Base-by-base conservation (phyloP, 2,888 invertebrate species). In the Melanargia galathea region DNA sequence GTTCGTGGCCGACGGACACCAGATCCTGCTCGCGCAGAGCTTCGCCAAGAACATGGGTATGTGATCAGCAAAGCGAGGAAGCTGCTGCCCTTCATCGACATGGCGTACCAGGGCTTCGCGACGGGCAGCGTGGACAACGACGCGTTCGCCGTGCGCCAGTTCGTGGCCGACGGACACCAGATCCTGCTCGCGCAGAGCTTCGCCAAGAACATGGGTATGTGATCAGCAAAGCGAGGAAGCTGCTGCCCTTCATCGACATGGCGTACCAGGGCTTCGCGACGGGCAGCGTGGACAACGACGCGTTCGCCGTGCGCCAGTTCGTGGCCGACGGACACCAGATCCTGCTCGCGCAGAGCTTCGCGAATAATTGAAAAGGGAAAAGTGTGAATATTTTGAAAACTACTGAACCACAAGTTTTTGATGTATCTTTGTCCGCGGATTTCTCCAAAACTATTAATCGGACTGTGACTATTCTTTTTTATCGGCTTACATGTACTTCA, bases 101-200 rank as follows among this genome's bases (percentile, higher is more conserved):
- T 99, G 98, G 99, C 99, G 38, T 99, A 99, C 91, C 99, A 99
- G 92, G 98, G 98, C 40, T 98, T 98, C 87, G 98, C 98, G 6
- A 96, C 96, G 60, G 97, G 99, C 60, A 94, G 95, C 82, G 94
- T 96, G 5, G 94, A 95, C 79, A 94, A 92, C 72, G 99, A 99
- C 89, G 97, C 99, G 1, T 94, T 93, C 78, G 97, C 99, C 24
- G 95, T 99, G 0, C 93, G 98, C 51, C 89, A 94, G 72, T 99
- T 99, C 83, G 92, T 97, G 63, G 92, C 96, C 63, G 97, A 98
- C 54, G 98, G 98, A 0, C 97, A 98, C 84, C 92, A 95, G 69
- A 93, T 99, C 73, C 95, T 94, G 49, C 90, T 99, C 60, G 94
- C 97, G 0, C 99, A 99, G 90, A 98, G 98, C 66, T 99, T 95